Evolutionary conservation across 2,888 invertebrate genomes (phyloP).

Genomic region (Meteorus cinctellus): DNA sequence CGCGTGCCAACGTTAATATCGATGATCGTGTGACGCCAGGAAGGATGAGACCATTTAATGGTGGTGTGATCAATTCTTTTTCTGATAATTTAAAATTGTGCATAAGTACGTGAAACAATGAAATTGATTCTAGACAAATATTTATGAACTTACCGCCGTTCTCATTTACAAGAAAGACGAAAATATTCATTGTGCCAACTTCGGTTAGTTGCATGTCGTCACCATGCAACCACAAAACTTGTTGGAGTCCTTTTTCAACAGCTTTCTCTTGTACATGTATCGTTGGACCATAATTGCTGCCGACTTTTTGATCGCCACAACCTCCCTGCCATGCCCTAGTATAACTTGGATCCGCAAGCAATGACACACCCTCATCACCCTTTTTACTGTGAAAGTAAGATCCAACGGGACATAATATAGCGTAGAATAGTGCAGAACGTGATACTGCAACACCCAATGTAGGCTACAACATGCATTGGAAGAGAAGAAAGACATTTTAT

Average conservation of each 20-base stretch:
- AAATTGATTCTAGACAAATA: not conserved
- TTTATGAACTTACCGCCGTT: constrained; percentile 83
- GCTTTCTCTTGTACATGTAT: constrained; percentile 89
- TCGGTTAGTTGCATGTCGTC: constrained; percentile 95
- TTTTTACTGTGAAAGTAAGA: constrained; percentile 87
- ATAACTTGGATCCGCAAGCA: constrained; percentile 93
- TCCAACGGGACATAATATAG: constrained; percentile 94
- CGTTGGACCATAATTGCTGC: constrained; percentile 93
- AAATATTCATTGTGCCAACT: constrained; percentile 99
- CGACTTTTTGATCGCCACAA: constrained; percentile 95
- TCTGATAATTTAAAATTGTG: constrained; percentile 76
- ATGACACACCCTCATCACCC: constrained; percentile 82
- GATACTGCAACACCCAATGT: constrained; percentile 93
- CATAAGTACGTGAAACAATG: constrained; percentile 4
- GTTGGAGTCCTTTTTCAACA: constrained; percentile 86
- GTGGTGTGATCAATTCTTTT: constrained; percentile 93
- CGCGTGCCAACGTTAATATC: constrained; percentile 84
- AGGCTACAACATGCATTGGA: constrained; percentile 79
- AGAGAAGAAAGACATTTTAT: not conserved
- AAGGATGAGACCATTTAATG: constrained; percentile 93
- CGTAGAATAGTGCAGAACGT: constrained; percentile 91
- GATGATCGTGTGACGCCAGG: constrained; percentile 96
- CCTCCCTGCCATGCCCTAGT: constrained; percentile 94
- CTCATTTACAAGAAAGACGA: constrained; percentile 89
- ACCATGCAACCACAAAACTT: constrained; percentile 97